Base-by-base conservation (phyloP, 2,888 invertebrate genomes). In the Epinotia demarniana region DNA sequence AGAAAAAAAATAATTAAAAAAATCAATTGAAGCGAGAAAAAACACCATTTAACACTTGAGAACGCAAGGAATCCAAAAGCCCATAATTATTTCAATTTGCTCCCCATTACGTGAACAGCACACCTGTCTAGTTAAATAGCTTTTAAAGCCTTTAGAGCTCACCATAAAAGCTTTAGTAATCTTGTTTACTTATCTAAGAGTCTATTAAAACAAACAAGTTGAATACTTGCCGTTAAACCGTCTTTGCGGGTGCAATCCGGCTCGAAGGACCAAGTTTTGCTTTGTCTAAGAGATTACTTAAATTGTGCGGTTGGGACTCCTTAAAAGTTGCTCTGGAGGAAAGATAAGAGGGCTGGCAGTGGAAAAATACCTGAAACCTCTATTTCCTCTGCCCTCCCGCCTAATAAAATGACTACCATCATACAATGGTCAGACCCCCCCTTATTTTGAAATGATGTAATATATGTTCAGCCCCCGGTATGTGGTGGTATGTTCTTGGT, bases 171-270 rank as follows among this genome's bases (percentile, higher is more conserved):
- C 19, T 23, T 16, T 6, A 16, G 68, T 68, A 68, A 68, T 68
- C 43, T 58, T 68, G 23, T 58, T 68, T 68, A 68, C 43, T 43
- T 68, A 68, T 58, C 67, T 39, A 57, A 16, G 39, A 58, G 19
- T 9, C 58, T 57, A 68, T 68, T 68, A 68, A 58, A 58, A 43
- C 68, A 68, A 46, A 68, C 68, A 68, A 58, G 68, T 43, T 57
- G 57, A 39, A 9, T 13, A 49, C 49, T 49, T 49, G 16, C 55
- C 18, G 16, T n/a, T 9, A n/a, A 68, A 68, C 67, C 8, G 43
- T 64, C 53, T 49, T 23, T 18, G 55, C n/a, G 67, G 19, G 43
- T 43, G 43, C 57, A 57, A 68, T 68, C 57, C 68, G 57, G 68
- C 16, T 39, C 39, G 33, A 18, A 67, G 67, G 67, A 67, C 55